phyloP scores from a whole-genome alignment of 1,140 invertebrate genomes.

The Drosophila prosaltans region DNA sequence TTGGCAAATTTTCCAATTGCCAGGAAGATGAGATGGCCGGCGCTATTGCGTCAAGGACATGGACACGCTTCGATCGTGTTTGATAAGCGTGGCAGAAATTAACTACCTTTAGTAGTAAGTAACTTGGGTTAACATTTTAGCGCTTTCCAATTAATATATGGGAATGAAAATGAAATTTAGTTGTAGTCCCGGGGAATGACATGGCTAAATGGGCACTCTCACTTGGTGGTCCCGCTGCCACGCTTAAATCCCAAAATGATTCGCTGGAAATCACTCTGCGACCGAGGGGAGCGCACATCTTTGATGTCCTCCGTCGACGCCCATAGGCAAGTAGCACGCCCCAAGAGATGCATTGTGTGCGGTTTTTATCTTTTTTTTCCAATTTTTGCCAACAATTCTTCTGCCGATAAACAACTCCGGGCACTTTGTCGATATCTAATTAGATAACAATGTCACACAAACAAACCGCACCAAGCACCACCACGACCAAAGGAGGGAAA shows the following conservation, averaged over 20 bases:
- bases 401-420: conserved; percentile 46
- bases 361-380: conserved; percentile 19
- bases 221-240: conserved; percentile 51
- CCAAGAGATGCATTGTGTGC: conserved; percentile 39
- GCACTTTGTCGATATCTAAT: conserved; percentile 64
- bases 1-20: conserved; percentile 79
- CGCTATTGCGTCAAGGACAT: conserved; percentile 68
- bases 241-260: conserved; percentile 49
- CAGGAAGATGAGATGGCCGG: conserved; percentile 44
- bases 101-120: conserved; percentile 33
- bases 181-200: conserved; percentile 59
- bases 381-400: conserved; percentile 5
- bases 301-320: conserved; percentile 51
- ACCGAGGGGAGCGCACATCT: conserved; percentile 19
- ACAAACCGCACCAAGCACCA: conserved; percentile 69
- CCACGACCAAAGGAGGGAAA: background rate
- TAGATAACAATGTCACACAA: conserved; percentile 83
- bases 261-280: conserved; percentile 66
- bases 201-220: conserved; percentile 32
- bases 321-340: conserved; percentile 64
- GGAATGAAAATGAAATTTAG: conserved; percentile 53
- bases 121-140: conserved; percentile 61
- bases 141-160: conserved; percentile 61
- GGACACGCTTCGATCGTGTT: conserved; percentile 55
- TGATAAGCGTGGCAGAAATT: conserved; percentile 76